phyloP scores from a whole-genome alignment of 2,888 invertebrate species.

The Dynastes hyllus region DNA sequence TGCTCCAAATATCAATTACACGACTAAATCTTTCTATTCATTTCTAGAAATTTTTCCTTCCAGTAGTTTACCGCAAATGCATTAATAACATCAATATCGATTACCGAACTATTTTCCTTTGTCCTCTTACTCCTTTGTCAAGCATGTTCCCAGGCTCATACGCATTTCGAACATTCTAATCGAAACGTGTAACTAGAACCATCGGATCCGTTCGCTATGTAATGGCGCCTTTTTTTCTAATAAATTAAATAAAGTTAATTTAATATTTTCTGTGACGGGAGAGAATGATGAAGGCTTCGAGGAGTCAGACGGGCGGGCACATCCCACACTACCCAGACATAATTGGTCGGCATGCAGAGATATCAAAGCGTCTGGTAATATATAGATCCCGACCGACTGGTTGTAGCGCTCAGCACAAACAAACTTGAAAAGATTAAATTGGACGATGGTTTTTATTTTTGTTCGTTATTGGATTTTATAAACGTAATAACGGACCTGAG shows the following conservation, averaged over 20 bases:
- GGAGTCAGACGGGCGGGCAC: constrained; percentile 64
- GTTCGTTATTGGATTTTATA: constrained; percentile 21
- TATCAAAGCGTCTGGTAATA: constrained; percentile 65
- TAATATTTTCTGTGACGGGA: constrained; percentile 65
- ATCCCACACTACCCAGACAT: constrained; percentile 69
- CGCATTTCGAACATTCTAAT: no score
- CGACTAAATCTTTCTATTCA: no score
- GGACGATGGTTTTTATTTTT: constrained; percentile 39
- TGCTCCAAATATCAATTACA: no score
- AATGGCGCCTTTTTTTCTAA: constrained; percentile 39
- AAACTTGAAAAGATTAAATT: constrained; percentile 52
- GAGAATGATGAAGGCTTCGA: constrained; percentile 58
- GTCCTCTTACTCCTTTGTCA: no score
- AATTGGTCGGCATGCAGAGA: constrained; percentile 69
- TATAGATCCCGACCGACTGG: constrained; percentile 61
- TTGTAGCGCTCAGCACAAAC: constrained; percentile 59
- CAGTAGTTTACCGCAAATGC: no score
- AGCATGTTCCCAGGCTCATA: no score
- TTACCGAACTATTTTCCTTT: background rate
- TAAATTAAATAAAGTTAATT: constrained; percentile 62
- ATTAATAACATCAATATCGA: no score
- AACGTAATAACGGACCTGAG: no score
- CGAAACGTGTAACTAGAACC: no score
- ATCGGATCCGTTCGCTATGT: background rate
- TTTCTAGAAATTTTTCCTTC: no score